phyloP scores from a whole-genome alignment of 2,888 invertebrate genomes.

The Cynaeus angustus region DNA sequence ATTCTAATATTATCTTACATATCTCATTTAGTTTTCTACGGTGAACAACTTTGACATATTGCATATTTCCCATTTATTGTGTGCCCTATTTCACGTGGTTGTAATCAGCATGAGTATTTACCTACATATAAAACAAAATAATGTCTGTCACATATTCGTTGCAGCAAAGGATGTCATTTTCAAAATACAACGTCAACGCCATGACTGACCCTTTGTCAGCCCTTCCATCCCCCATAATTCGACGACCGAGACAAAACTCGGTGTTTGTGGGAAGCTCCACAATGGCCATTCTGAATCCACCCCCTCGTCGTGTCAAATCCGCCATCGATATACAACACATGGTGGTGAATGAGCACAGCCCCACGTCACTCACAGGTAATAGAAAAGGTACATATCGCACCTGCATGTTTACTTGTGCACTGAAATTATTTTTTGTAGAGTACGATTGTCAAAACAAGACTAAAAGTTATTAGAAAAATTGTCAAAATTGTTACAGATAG shows the following conservation, averaged over 20 bases:
- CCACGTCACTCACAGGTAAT: conserved; percentile 62
- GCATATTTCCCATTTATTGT: no score
- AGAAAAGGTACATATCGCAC: conserved; percentile 51
- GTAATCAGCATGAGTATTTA: no score
- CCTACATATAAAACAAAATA: no score
- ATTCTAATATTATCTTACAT: no score
- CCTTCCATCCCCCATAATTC: conserved; percentile 68
- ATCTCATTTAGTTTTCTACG: no score
- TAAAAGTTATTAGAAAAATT: no score
- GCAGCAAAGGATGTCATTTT: conserved; percentile 81
- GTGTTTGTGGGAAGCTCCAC: conserved; percentile 86
- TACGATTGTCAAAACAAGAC: no score
- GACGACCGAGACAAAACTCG: conserved; percentile 84
- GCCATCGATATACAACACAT: conserved; percentile 89
- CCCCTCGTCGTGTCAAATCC: conserved; percentile 86
- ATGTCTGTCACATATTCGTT: conserved; percentile 59
- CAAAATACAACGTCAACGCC: conserved; percentile 80
- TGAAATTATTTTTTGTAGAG: no score
- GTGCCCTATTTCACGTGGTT: no score
- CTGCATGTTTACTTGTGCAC: conserved; percentile 1
- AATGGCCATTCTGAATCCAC: conserved; percentile 79
- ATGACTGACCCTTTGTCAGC: conserved; percentile 73
- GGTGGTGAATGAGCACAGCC: conserved; percentile 73
- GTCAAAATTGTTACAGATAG: no score
- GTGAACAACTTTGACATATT: no score